Percentiles rank a stretch among this genome's conserved stretches.
phyloP scores from a whole-genome alignment of 2,113 vertebrate genomes.

The Baryphthengus martii region DNA sequence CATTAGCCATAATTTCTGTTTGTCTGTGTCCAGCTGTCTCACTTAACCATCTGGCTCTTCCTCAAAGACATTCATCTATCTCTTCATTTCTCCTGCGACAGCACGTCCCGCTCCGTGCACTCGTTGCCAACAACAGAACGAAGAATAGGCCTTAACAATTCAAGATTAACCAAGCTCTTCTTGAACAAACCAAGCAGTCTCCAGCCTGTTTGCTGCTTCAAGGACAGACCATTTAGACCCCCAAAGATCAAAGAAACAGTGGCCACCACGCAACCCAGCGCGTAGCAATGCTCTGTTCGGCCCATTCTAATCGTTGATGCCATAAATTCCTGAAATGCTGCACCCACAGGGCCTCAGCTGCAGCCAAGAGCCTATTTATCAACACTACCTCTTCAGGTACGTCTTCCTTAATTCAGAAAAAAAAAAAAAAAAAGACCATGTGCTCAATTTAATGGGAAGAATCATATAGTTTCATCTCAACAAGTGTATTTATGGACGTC shows the following conservation, averaged over 20 bases:
- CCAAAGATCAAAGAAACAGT: neutral
- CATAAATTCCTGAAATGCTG: neutral
- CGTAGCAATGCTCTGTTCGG: neutral
- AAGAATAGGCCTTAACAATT: neutral
- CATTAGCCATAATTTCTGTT: conserved; percentile 7
- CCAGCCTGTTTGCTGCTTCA: neutral
- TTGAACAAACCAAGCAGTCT: neutral
- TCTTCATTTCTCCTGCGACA: neutral
- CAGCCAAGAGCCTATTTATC: neutral
- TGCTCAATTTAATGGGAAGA: neutral
- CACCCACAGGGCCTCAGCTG: neutral
- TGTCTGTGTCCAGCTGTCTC: conserved; percentile 1
- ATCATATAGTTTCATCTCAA: neutral
- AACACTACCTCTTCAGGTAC: neutral
- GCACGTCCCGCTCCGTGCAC: neutral
- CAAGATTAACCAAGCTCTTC: neutral
- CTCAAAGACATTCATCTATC: conserved; percentile 1
- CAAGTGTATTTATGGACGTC: neutral
- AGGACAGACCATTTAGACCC: neutral
- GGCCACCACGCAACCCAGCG: accelerated
- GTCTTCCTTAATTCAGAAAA: neutral
- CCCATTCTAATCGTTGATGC: neutral
- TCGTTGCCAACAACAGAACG: neutral
- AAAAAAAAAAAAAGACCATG: neutral
- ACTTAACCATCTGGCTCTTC: neutral